Evolutionary conservation across 2,888 invertebrate genomes (phyloP).

Genomic region (Oegoconia quadripuncta): DNA sequence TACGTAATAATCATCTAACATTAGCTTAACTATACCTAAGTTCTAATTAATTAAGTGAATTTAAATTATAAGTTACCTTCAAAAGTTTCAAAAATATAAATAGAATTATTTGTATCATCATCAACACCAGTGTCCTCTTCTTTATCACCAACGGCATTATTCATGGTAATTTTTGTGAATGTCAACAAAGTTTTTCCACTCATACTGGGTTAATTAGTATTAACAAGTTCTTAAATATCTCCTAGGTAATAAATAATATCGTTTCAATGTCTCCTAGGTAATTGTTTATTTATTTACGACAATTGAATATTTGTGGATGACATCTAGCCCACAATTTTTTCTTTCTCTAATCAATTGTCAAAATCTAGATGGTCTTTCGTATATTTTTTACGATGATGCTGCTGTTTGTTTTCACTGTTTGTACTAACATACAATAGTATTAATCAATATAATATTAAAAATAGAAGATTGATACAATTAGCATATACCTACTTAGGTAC

Average conservation of each 20-base stretch:
- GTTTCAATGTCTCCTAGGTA: conserved; percentile 16
- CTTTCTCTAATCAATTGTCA: neutral
- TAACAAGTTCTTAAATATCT: conserved; percentile 4
- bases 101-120: conserved; percentile 28
- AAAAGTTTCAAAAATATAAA: conserved; percentile 37
- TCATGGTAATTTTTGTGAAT: conserved; percentile 12
- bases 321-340: neutral
- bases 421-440: no score
- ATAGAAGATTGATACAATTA: no score
- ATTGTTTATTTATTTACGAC: conserved; percentile 21
- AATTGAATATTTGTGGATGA: conserved; percentile 16
- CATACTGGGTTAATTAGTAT: no score
- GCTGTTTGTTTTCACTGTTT: no score
- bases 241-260: conserved; percentile 8
- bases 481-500: no score
- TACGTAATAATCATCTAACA: no score
- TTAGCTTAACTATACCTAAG: no score
- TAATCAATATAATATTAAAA: no score
- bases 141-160: conserved; percentile 22
- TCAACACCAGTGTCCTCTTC: conserved; percentile 25
- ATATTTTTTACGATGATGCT: no score
- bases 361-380: conserved; percentile 24
- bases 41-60: neutral
- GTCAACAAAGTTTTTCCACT: conserved; percentile 8
- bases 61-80: conserved; percentile 8